Evolutionary conservation across 2,113 vertebrate genomes (phyloP).

Genomic region (Thinocorus orbignyianus): DNA sequence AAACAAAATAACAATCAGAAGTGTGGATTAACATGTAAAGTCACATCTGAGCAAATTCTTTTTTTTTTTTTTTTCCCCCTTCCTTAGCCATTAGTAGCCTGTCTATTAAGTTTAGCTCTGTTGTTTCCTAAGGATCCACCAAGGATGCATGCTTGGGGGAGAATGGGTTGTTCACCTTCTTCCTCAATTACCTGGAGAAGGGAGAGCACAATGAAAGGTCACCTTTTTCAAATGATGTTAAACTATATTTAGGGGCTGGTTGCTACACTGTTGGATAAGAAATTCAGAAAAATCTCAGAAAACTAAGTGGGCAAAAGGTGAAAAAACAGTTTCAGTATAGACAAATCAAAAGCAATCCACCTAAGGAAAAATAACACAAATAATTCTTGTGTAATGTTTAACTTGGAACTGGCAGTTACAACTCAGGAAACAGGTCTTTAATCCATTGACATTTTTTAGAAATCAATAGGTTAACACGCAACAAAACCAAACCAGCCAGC

Average conservation of each 20-base stretch:
- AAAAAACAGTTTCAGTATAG: not conserved
- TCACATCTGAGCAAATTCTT: not conserved
- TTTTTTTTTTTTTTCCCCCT: not conserved
- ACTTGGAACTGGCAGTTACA: not conserved
- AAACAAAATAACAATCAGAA: not conserved
- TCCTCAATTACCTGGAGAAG: not conserved
- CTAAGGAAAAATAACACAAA: not conserved
- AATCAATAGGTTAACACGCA: not conserved
- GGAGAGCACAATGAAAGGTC: not conserved
- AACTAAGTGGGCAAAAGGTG: not conserved
- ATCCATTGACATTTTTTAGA: not conserved
- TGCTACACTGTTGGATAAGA: not conserved
- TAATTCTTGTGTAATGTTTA: not conserved
- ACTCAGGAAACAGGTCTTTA: not conserved
- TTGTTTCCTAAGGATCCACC: not conserved
- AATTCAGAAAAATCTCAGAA: not conserved
- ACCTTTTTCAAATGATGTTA: not conserved
- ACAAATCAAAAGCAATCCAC: not conserved
- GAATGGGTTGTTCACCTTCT: not conserved
- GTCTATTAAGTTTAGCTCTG: not conserved
- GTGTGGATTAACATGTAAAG: not conserved
- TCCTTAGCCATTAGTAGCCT: not conserved
- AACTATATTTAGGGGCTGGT: not conserved
- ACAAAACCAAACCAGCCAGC: not conserved
- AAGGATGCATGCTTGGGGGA: not conserved